These are phyloP conservation scores for Amphipoea oculea DNA, from an alignment of 2,888 invertebrate genomes.

Conservation along the genomic window DNA sequence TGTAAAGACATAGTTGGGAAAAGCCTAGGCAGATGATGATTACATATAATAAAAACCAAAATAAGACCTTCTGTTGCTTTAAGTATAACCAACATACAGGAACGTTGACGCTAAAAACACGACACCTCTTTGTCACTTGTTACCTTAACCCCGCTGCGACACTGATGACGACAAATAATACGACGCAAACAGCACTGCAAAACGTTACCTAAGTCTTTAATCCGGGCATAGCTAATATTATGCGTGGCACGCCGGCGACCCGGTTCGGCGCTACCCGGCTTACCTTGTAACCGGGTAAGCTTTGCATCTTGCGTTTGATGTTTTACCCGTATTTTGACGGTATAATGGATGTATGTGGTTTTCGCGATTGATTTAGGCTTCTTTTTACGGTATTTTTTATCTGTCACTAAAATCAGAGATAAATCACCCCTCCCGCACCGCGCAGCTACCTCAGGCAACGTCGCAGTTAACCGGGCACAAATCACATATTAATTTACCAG, in stretches of 20 bases:
- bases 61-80: constrained; percentile 3
- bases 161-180: constrained; percentile 62
- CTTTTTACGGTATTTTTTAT: not conserved
- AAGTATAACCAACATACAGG: not conserved
- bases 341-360: constrained; percentile 36
- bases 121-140: constrained; percentile 5
- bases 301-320: constrained; percentile 66
- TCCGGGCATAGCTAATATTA: constrained; percentile 65
- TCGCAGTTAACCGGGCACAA: no score
- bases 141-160: constrained; percentile 17
- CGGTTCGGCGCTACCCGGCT: constrained; percentile 60
- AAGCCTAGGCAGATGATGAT: no score
- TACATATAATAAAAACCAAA: not conserved
- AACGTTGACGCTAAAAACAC: not conserved
- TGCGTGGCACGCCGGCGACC: constrained; percentile 67
- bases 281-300: constrained; percentile 69
- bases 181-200: constrained; percentile 48
- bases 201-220: constrained; percentile 62
- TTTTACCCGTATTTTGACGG: constrained; percentile 54
- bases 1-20: no score
- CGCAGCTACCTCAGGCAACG: no score
- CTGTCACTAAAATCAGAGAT: not conserved
- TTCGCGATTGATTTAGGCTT: constrained; percentile 27
- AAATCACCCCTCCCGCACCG: no score
- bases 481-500: no score